Base-by-base conservation (phyloP, 1,140 invertebrate genomes). In the Trinorchestia longiramus region DNA sequence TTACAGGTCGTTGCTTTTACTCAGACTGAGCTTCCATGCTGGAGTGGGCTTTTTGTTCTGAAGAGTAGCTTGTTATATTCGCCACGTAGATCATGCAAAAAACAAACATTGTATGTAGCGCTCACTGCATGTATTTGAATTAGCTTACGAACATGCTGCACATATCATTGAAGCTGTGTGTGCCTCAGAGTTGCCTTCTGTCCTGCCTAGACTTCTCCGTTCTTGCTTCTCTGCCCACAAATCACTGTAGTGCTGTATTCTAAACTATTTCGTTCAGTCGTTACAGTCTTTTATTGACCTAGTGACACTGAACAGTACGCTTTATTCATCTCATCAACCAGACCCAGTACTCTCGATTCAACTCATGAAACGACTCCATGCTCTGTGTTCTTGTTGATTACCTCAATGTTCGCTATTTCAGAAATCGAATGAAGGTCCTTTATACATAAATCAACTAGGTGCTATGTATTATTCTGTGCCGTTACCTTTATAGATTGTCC, bases 131-230 rank as follows among this genome's bases (percentile, higher is more conserved):
- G 62, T 28, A 23, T 77, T 77, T 36, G 15, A 77, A 77, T 77
- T 77, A 77, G 62, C 28, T 28, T 77, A 28, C 8, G 19, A 77
- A 77, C 15, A 77, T 77, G 36, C 62, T 90, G 88, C 88, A 90
- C 88, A 90, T 90, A 90, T 90, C 88, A 0, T 90, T 15, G 36
- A 43, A 42, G 88, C 28, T 90, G 88, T 90, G 88, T 90, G 88
- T 90, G 88, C 88, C 88, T 90, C n/a, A 90, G 88, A 28, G 43
- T 42, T 90, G 88, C 88, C 88, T 90, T 90, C 28, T 77, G 62
- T 19, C 62, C 62, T 77, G 28, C 62, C 62, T 3, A 77, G 36
- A 77, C 62, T 36, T 36, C 6, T 77, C 28, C 1, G 36, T 36
- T 77, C 28, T 15, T 36, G 36, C 8, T 15, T 28, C 19, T 3